Percentiles rank a stretch among this genome's conserved stretches.
Conservation (phyloP, 35 echinoderm and acorn worm species). For the Lytechinus pictus region DNA sequence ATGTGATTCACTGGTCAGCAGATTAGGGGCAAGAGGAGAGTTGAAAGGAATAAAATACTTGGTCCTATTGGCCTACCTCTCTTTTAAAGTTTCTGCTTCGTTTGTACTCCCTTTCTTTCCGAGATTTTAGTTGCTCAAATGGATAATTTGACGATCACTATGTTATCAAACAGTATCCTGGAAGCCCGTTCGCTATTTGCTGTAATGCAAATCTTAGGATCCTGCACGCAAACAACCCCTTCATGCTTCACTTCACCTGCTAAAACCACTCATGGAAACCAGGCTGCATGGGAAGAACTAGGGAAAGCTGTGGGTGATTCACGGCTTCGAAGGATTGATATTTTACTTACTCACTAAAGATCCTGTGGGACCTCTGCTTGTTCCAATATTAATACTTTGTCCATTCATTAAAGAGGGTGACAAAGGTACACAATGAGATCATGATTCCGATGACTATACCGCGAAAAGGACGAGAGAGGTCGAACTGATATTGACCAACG, state of each 20-base stretch:
- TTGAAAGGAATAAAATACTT: no score
- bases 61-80: no score
- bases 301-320: not conserved
- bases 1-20: no score
- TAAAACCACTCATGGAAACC: not conserved
- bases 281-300: not conserved
- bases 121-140: no score
- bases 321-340: not conserved
- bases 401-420: not conserved
- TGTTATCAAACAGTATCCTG: no score
- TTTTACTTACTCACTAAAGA: not conserved
- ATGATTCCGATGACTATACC: not conserved
- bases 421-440: not conserved
- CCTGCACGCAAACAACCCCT: not conserved
- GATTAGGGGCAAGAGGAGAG: no score
- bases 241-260: not conserved
- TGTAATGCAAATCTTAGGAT: not conserved
- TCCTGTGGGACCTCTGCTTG: not conserved
- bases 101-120: no score
- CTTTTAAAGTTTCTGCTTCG: no score
- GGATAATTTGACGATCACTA: no score
- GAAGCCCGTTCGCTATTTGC: no score
- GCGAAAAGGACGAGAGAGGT: not conserved
- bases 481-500: not conserved
- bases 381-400: not conserved